Conservation (phyloP, 2,888 invertebrate species). For the Myopa testacea region DNA sequence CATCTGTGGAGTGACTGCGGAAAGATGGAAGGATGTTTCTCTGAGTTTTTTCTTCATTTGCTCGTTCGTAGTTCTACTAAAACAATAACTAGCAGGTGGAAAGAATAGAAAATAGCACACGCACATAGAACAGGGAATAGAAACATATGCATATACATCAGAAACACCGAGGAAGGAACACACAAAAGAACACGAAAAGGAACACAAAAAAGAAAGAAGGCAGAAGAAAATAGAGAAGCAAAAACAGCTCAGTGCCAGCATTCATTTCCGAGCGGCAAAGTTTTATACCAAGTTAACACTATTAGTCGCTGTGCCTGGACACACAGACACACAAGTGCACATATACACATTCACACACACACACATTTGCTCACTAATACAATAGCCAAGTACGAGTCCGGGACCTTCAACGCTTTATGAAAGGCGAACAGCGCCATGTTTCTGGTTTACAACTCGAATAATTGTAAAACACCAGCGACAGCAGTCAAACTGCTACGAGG, state of each 20-base stretch:
- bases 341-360: not conserved
- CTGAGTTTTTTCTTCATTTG: no score
- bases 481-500: not conserved
- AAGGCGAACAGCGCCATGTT: constrained; percentile 7
- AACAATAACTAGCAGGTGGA: no score
- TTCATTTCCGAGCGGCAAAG: constrained; percentile 40
- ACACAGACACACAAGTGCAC: constrained; percentile 41
- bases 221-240: not conserved
- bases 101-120: no score
- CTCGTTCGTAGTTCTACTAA: no score
- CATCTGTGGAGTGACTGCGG: no score
- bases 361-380: not conserved
- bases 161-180: not conserved
- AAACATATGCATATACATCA: no score
- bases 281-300: constrained; percentile 46
- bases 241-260: not conserved
- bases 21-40: no score
- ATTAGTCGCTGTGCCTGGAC: constrained; percentile 42
- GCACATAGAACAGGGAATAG: no score
- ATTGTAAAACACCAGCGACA: constrained; percentile 24
- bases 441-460: constrained; percentile 22
- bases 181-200: not conserved
- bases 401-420: constrained; percentile 7
- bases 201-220: not conserved
- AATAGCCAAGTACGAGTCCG: not conserved